These are phyloP conservation scores for Microcebus griseorufus DNA, from an alignment of 2,113 vertebrate species.

Conservation along the genomic window DNA sequence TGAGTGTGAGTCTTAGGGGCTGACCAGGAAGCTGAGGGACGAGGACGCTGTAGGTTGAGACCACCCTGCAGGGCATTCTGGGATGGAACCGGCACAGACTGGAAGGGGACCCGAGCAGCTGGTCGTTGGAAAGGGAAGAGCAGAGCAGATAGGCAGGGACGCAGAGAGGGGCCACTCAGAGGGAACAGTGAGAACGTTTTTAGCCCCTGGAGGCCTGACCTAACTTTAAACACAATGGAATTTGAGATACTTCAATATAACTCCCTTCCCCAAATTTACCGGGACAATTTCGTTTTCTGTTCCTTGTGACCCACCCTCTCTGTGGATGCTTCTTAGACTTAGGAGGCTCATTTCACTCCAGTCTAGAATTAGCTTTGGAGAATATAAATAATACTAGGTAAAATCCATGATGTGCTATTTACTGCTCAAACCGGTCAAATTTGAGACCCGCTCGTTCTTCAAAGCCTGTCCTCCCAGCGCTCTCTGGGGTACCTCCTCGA, in stretches of 20 bases:
- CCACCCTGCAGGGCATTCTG: background rate
- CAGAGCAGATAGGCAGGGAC: background rate
- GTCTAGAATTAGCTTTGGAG: background rate
- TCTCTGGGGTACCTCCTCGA: background rate
- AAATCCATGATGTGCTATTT: background rate
- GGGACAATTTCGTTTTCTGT: background rate
- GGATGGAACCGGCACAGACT: background rate
- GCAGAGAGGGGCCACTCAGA: background rate
- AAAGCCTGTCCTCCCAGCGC: background rate
- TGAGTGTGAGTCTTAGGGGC: background rate
- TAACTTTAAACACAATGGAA: background rate
- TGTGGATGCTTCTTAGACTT: background rate
- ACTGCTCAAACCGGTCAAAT: too few relatives aligned
- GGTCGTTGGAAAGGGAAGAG: background rate
- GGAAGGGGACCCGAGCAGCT: background rate
- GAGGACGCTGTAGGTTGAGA: too few relatives aligned
- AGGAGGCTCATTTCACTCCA: background rate
- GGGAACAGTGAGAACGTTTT: too few relatives aligned
- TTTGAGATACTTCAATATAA: background rate
- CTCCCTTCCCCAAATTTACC: background rate
- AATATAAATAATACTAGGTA: background rate
- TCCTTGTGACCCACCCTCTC: background rate
- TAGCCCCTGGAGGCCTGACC: too few relatives aligned
- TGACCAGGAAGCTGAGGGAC: background rate
- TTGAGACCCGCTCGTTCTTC: background rate